These are phyloP conservation scores for Volucella bombylans DNA, from an alignment of 2,888 invertebrate genomes.

Conservation along the genomic window DNA sequence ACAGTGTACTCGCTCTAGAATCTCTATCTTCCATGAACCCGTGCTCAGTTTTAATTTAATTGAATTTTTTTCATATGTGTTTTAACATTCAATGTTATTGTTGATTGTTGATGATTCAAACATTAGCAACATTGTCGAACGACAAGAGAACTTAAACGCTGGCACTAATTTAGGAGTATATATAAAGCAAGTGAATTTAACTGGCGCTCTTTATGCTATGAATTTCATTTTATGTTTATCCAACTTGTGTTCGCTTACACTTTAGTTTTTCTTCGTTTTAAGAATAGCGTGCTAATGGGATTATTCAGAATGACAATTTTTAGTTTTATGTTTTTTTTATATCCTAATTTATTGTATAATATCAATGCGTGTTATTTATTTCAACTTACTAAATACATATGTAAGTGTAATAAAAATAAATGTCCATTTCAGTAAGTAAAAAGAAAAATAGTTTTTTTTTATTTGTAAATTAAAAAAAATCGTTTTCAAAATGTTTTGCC, in stretches of 20 bases:
- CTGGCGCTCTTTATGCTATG: constrained; percentile 15
- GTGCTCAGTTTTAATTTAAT: constrained; percentile 27
- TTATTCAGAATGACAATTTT: constrained; percentile 54
- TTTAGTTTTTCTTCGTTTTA: constrained; percentile 47
- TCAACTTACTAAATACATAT: constrained; percentile 62
- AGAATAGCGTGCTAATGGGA: constrained; percentile 63
- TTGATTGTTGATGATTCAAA: constrained; percentile 26
- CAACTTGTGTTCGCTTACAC: constrained; percentile 58
- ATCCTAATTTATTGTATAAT: constrained; percentile 73
- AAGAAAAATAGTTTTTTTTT: not conserved
- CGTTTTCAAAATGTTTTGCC: too few relatives aligned
- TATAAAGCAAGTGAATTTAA: constrained; percentile 37
- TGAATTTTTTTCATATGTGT: constrained; percentile 15
- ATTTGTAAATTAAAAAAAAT: not conserved
- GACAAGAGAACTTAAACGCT: constrained; percentile 13
- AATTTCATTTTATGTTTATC: constrained; percentile 34
- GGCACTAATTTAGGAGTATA: constrained; percentile 40
- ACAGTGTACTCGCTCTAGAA: constrained; percentile 40
- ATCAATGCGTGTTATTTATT: constrained; percentile 74
- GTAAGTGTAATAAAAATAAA: constrained; percentile 70
- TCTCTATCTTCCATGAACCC: constrained; percentile 44
- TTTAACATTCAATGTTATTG: constrained; percentile 26
- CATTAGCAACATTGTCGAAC: constrained; percentile 1
- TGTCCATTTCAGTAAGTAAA: constrained; percentile 70
- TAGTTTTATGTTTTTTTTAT: constrained; percentile 70